Evolutionary conservation across 2,797 vertebrate species (phyloP), one percentile per base, ranked within the genome.

Genomic region (Xenopus petersii): DNA sequence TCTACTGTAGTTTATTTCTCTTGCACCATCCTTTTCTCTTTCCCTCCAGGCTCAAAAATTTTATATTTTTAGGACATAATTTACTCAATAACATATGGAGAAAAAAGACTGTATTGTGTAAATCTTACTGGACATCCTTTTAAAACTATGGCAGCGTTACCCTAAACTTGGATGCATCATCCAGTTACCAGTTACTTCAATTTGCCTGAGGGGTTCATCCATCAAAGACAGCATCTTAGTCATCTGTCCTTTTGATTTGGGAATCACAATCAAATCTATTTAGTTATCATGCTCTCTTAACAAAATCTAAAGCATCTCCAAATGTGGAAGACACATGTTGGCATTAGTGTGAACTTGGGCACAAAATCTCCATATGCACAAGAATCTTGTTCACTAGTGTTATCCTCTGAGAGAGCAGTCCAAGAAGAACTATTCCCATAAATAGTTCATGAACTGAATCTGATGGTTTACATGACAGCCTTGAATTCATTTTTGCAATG

Each of bases 251-350:
- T 42, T 80, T 80, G 76, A 68, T 78, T 74, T 80, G 80, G 72
- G 78, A 0, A 1, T 60, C 58, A 13, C 49, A 55, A 58, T 77
- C 58, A 72, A 80, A 81, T 79, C 82, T 85, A 84, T 81, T 1
- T 77, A 69, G 67, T 42, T 72, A 77, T 58, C 49, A 77, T 72
- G 75, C 54, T 63, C 58, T 77, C 81, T 30, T 30, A 30, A 30
- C 81, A 75, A 73, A 84, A 81, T 79, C 82, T 82, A 81, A 74
- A 79, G 83, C 71, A 6, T 80, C 55, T 70, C 79, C 83, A 84
- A 94, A 94, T 94, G 87, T 94, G 93, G 92, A 42, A 42, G 36
- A 42, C 86, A 89, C 90, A 87, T 94, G 93, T 94, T 93, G 92
- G 92, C 91, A 88, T 85, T 79, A 42, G 79, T 81, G 78, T 75